These are phyloP conservation scores for Euwallacea similis DNA, from an alignment of 1,140 invertebrate species.

Conservation along the genomic window DNA sequence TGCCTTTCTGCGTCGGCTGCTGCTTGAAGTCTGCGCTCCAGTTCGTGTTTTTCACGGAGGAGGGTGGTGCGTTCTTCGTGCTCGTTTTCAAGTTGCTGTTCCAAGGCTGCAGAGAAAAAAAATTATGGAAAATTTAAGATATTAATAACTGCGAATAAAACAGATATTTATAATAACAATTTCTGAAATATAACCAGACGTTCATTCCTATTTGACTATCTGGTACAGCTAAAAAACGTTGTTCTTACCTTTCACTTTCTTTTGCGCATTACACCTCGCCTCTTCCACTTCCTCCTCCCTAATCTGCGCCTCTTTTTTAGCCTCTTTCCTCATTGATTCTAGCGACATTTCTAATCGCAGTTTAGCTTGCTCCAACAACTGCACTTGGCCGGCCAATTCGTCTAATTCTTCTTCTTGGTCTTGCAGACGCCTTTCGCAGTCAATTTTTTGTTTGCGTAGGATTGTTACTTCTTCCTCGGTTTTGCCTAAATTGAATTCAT, in stretches of 20 bases:
- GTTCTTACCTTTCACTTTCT: slow-evolving; percentile 79
- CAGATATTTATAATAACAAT: not conserved
- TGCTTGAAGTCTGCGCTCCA: slow-evolving; percentile 81
- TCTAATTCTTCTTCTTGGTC: slow-evolving; percentile 96
- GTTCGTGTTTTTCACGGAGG: slow-evolving; percentile 84
- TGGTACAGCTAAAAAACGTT: too few relatives aligned
- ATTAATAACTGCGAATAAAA: not conserved
- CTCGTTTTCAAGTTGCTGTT: slow-evolving; percentile 88
- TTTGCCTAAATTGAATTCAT: slow-evolving; percentile 52
- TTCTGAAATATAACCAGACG: not conserved
- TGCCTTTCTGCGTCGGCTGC: slow-evolving; percentile 72
- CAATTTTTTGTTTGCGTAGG: slow-evolving; percentile 80
- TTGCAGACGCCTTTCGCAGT: slow-evolving; percentile 82
- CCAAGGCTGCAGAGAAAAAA: slow-evolving; percentile 65
- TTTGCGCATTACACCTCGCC: slow-evolving; percentile 80
- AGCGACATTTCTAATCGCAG: slow-evolving; percentile 85
- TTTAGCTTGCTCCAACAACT: slow-evolving; percentile 85
- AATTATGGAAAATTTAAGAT: not conserved
- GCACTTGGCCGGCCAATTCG: slow-evolving; percentile 87
- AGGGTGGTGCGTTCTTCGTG: slow-evolving; percentile 88
- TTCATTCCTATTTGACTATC: not conserved
- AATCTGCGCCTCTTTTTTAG: slow-evolving; percentile 82
- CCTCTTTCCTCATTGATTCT: slow-evolving; percentile 88
- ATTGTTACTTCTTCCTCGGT: slow-evolving; percentile 84
- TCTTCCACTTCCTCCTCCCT: slow-evolving; percentile 93